Evolutionary conservation across 2,113 vertebrate species (phyloP).

Genomic region (Brachionichthys hirsutus): DNA sequence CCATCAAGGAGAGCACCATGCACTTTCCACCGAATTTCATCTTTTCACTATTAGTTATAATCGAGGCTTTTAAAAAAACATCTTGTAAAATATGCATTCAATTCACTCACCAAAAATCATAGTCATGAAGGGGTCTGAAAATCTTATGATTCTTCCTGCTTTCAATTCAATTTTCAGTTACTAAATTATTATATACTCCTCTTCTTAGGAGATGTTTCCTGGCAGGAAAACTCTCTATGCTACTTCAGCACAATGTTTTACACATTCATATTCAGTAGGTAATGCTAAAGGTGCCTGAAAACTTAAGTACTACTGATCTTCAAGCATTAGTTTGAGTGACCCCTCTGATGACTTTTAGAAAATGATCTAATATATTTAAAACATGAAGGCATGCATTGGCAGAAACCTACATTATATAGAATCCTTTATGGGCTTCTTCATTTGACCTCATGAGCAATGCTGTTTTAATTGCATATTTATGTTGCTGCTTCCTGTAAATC

Average conservation of each 20-base stretch:
- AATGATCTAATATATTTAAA: slow-evolving; percentile 2
- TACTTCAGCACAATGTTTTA: slow-evolving; percentile 17
- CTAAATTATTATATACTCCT: neutral
- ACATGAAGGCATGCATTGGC: slow-evolving; percentile 15
- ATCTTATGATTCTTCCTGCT: no score
- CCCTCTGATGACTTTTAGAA: neutral
- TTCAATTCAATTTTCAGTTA: no score
- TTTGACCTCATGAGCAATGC: slow-evolving; percentile 8
- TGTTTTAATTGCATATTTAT: slow-evolving; percentile 30
- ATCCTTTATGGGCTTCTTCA: slow-evolving; percentile 3
- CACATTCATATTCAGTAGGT: slow-evolving; percentile 23
- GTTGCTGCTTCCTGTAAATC: neutral
- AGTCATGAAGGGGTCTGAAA: no score
- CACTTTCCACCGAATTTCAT: no score
- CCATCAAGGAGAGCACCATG: no score
- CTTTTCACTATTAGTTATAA: no score
- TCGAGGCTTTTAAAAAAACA: no score
- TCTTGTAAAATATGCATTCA: no score
- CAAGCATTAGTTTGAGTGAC: neutral
- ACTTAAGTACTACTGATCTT: slow-evolving; percentile 6
- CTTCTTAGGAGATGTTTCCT: slow-evolving; percentile 19
- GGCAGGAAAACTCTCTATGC: slow-evolving; percentile 29
- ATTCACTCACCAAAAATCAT: no score
- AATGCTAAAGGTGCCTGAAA: slow-evolving; percentile 11
- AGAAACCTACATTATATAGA: neutral